Evolutionary conservation across 2,888 invertebrate species (phyloP), one percentile per base, ranked within the genome.

Genomic region (Orthosia cruda): DNA sequence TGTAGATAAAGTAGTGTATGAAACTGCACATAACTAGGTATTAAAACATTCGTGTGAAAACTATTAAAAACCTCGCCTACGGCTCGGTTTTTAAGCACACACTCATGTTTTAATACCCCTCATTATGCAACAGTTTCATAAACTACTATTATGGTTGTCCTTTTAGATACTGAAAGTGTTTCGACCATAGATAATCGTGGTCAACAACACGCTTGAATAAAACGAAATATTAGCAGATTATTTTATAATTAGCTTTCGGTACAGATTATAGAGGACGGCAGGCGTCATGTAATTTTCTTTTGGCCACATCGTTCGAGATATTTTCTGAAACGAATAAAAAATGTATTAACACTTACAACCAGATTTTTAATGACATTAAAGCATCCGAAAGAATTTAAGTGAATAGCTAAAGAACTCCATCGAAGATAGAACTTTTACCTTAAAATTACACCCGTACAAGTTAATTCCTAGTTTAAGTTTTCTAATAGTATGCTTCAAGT

Each of bases 381-480:
- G 15, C n/a, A 20, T 74, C 2, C 0, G 11, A 26, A 77, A 26
- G 2, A 23, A 23, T 5, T 23, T 13, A 23, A 23, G 55, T 15
- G 20, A 20, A 55, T 23, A 20, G 5, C 15, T 23, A 4, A 55
- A 13, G 7, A 55, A 23, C 20, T 54, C 18, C 4, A 4, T 26
- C 12, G 9, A 32, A 32, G 2, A 15, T 23, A 50, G 1, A 50
- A 45, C 3, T 15, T 59, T 69, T 85, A 96, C 97, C 94, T 95
- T 95, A 82, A 97, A 97, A 89, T 97, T 93, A 74, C 97, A 97
- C 13, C 97, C 97, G 72, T 95, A 96, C 64, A 96, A 85, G 77
- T 96, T 94, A 50, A 97, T 94, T n/a, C 96, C 97, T 45, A 93
- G 77, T 87, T 96, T 96, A 5, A 97, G 91, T 84, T 94, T 96